Evolutionary conservation across 2,888 invertebrate species (phyloP), one percentile per base, ranked within the genome.

Genomic region (Tyria jacobaeae): DNA sequence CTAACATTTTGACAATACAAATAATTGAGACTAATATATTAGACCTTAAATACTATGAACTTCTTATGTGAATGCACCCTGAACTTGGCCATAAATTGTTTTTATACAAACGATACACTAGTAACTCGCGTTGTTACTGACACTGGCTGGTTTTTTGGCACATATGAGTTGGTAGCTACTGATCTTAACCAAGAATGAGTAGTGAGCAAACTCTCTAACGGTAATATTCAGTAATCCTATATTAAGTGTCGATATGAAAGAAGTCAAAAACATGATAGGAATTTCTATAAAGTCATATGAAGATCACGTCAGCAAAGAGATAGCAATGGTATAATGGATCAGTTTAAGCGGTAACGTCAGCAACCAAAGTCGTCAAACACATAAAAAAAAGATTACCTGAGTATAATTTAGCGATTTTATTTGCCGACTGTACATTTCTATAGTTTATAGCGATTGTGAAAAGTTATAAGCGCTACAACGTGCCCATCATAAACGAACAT

Each of bases 401-500:
- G 17, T 41, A n/a, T n/a, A n/a, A n/a, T n/a, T n/a, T 34, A 41
- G 41, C 17, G 41, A 41, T 17, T 21, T 21, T 5, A 44, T 12
- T 44, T 21, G 44, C 21, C 21, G 44, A 44, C 21, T 44, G 10
- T 10, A 44, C 21, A 61, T 25, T 6, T 15, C 15, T 49, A 24
- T 15, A 49, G 6, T 24, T 48, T 27, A 27, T 6, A 12, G 12
- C 39, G 31, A 12, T 49, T n/a, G n/a, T n/a, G n/a, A n/a, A n/a
- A n/a, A n/a, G n/a, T n/a, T n/a, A 34, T 48, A 68, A 74, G 75
- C 70, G 52, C 53, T 65, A 64, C 39, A 59, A 27, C 73, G 72
- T 74, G 62, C 75, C 70, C n/a, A 52, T 58, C 31, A 39, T 57
- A 50, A 68, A 68, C 57, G 66, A 52, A 66, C 68, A 75, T 66